Conservation (phyloP, 1,140 invertebrate genomes). For the Chironomus tepperi region DNA sequence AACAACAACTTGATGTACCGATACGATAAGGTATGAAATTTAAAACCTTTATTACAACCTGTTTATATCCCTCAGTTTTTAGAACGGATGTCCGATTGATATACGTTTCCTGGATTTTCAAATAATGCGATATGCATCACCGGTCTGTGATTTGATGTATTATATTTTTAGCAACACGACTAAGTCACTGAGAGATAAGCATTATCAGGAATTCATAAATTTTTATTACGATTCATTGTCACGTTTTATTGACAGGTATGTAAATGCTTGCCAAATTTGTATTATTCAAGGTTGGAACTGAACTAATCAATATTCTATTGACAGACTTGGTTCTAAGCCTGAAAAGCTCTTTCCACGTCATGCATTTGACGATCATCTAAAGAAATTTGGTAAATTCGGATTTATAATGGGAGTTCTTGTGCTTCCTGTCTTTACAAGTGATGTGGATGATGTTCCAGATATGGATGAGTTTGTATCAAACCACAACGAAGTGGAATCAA, state of each 20-base stretch:
- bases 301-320: no score
- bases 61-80: background rate
- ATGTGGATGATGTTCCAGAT: slow-evolving; percentile 32
- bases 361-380: slow-evolving; percentile 30
- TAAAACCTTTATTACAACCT: background rate
- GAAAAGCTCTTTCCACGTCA: background rate
- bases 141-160: slow-evolving; percentile 42
- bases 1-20: background rate
- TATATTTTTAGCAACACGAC: slow-evolving; percentile 43
- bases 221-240: slow-evolving; percentile 40
- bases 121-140: slow-evolving; percentile 40
- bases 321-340: slow-evolving; percentile 31
- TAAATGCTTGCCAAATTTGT: background rate
- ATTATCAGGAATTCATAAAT: slow-evolving; percentile 40
- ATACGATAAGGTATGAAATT: background rate
- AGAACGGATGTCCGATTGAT: slow-evolving; percentile 28
- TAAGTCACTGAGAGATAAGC: slow-evolving; percentile 37
- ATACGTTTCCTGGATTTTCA: slow-evolving; percentile 45
- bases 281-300: background rate
- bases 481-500: slow-evolving; percentile 28
- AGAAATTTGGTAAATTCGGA: slow-evolving; percentile 33
- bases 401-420: slow-evolving; percentile 36
- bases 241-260: slow-evolving; percentile 31
- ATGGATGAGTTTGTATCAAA: slow-evolving; percentile 23
- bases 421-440: slow-evolving; percentile 34